phyloP scores from a whole-genome alignment of 2,113 vertebrate genomes.

The Oncorhynchus mykiss region DNA sequence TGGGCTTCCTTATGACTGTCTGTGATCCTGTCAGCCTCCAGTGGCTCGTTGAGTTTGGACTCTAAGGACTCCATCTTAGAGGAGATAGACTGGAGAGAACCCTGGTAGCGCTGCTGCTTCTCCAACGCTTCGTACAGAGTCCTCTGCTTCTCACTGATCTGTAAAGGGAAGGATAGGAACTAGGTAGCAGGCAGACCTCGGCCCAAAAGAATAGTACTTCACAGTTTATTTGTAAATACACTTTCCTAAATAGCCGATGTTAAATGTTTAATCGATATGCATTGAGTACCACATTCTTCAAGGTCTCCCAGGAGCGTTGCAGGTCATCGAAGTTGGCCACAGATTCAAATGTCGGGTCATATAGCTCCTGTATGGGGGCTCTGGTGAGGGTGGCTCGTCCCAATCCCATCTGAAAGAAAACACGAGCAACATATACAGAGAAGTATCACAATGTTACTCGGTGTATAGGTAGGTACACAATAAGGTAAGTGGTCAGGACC shows the following conservation, averaged over 20 bases:
- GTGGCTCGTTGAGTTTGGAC: constrained; percentile 80
- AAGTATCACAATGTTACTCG: background rate
- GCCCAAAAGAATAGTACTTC: background rate
- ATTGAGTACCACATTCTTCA: constrained; percentile 92
- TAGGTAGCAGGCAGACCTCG: background rate
- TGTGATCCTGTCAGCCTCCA: constrained; percentile 79
- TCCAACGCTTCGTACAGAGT: constrained; percentile 94
- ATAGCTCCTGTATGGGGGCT: constrained; percentile 78
- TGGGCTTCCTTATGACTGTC: constrained; percentile 90
- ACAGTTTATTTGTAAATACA: background rate
- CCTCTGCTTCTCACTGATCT: constrained; percentile 98
- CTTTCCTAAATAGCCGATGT: background rate
- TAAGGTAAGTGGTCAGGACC: no score
- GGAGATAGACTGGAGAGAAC: constrained; percentile 91
- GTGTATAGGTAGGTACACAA: no score
- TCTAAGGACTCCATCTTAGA: constrained; percentile 92
- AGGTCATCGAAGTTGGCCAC: constrained; percentile 87
- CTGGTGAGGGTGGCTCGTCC: constrained; percentile 75
- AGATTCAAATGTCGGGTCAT: constrained; percentile 82
- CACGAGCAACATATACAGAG: background rate
- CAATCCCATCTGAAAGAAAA: constrained; percentile 67
- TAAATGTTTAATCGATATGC: background rate
- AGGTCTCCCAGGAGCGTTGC: constrained; percentile 96
- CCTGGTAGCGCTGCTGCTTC: constrained; percentile 92
- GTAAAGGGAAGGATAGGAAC: constrained; percentile 8